Evolutionary conservation across 2,113 vertebrate species (phyloP).

Genomic region (Pithys albifrons): DNA sequence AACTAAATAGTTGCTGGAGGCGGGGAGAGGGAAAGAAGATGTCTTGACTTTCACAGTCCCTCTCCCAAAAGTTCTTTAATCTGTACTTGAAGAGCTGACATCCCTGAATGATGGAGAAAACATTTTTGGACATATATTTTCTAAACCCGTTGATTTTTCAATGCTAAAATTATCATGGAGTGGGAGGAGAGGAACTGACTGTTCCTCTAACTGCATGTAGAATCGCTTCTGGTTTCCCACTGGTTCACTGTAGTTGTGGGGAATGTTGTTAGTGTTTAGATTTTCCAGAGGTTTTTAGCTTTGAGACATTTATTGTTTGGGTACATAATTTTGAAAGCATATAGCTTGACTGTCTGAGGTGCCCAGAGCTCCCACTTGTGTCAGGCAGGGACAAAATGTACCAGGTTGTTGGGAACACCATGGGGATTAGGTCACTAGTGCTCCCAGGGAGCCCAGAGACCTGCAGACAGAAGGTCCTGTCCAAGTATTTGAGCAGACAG

Average conservation of each 20-base stretch:
- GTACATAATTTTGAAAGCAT: neutral
- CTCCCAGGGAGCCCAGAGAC: neutral
- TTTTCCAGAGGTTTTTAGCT: neutral
- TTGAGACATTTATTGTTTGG: neutral
- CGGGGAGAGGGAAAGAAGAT: neutral
- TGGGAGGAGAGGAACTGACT: no score
- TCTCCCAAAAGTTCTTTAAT: neutral
- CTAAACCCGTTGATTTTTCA: neutral
- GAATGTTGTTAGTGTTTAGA: neutral
- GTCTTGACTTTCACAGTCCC: neutral
- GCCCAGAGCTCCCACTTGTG: neutral
- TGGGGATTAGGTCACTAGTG: neutral
- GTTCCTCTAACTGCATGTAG: neutral
- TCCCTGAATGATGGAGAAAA: neutral
- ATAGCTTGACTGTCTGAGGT: neutral
- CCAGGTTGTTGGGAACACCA: rapidly evolving
- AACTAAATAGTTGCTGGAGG: neutral
- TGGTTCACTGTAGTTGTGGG: rapidly evolving
- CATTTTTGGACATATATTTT: neutral
- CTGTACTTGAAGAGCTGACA: neutral
- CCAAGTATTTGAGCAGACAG: neutral
- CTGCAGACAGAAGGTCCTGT: neutral
- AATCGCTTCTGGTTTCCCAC: neutral
- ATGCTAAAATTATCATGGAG: neutral
- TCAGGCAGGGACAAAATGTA: neutral